Evolutionary conservation across 2,888 invertebrate genomes (phyloP), one percentile per base, ranked within the genome.

Genomic region (Chloromyia formosa): DNA sequence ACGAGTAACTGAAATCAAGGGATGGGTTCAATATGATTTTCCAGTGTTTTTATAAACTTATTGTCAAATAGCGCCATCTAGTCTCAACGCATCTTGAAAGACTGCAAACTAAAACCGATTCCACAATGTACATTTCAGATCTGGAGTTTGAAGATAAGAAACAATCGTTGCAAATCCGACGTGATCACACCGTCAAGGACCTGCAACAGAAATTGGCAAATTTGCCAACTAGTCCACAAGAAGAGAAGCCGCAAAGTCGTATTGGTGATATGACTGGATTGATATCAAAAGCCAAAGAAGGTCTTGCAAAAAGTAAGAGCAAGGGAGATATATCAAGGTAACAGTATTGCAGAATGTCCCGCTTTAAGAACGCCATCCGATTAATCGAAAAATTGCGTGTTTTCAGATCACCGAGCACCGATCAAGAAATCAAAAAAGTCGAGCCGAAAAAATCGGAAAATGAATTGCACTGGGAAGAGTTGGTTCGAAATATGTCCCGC

Each of bases 401-500:
- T 82, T 82, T 12, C 87, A 86, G 94, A 92, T 86, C 90, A 91
- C 75, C 80, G 90, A 93, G 86, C 90, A 91, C 82, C 89, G 93
- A 76, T 89, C 92, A 93, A 91, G 82, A 91, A 88, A 80, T 86
- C 87, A 80, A 89, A 89, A 79, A 92, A 85, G 82, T 89, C 40
- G 93, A 94, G 82, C 88, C 90, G 42, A 95, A 95, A 84, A 94
- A 96, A 82, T 93, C 95, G 0, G 97, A 97, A 85, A 95, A 94
- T 81, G 97, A 98, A 81, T 85, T 97, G 1, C 95, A 97, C 81
- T 98, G 98, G 98, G 97, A 98, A 82, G 94, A 95, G 82, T 85
- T 98, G 77, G 91, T 93, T 69, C 90, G 92, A 53, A 91, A 91
- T 78, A 87, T 94, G 79, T 88, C 91, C 76, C 87, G 94, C 77